Evolutionary conservation across 2,888 invertebrate genomes (phyloP), one percentile per base, ranked within the genome.

Genomic region (Steromphala cineraria): DNA sequence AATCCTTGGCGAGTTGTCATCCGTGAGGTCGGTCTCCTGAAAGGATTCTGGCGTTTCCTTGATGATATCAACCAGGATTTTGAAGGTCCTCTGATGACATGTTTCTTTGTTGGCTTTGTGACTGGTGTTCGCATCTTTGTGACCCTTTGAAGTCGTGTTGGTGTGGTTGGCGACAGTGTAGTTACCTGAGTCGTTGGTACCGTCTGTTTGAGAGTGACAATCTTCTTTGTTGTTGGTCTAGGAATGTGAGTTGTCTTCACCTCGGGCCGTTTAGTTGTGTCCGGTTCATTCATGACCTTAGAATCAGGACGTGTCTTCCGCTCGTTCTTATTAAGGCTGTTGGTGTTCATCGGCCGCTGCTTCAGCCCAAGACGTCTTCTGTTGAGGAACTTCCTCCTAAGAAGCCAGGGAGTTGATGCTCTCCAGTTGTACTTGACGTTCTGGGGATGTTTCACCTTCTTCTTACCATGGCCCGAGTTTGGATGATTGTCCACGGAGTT

Each of bases 381-480:
- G 31, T 19, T 36, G 31, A 31, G 19, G n/a, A 36, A 36, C 71
- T 36, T 71, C 19, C 71, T 13, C 71, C 36, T 31, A 10, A 40
- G 19, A 17, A 71, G 31, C 71, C 71, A 71, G 10, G 71, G 71
- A 15, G 55, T 53, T 15, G 76, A 76, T 3, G 76, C 76, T 28
- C 76, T 53, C 76, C 76, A 76, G 76, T 76, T 76, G 55, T 76
- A 76, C 55, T 55, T 76, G n/a, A 31, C 36, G 19, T 76, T 55
- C 31, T 55, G 24, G 8, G 76, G 76, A 55, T 76, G 76, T n/a
- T 76, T 76, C 17, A 55, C 24, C 31, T 55, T 31, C 55, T 28
- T 19, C 31, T 55, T 76, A 13, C 46, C 46, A 55, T 24, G 28
- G 5, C 36, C 15, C 5, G 15, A 13, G 31, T 28, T 76, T 0